These are phyloP conservation scores for Myiagra hebetior DNA, from an alignment of 2,113 vertebrate genomes.

Conservation along the genomic window DNA sequence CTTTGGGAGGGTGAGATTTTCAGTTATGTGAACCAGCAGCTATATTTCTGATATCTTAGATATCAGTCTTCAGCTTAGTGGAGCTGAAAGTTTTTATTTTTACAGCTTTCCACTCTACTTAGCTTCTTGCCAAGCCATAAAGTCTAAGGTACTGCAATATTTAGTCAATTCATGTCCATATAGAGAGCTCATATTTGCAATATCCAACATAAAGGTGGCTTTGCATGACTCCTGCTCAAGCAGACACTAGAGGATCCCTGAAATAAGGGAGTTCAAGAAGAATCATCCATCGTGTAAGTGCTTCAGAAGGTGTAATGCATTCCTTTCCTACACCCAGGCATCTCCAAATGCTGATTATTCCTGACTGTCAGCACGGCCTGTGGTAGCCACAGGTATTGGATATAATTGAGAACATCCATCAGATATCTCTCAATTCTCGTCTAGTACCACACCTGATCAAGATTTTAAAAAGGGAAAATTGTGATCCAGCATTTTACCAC, in stretches of 20 bases:
- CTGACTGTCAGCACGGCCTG: background rate
- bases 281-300: background rate
- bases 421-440: background rate
- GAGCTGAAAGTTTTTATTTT: constrained; percentile 42
- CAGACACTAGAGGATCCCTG: background rate
- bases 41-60: background rate
- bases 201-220: background rate
- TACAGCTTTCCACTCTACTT: constrained; percentile 38
- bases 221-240: background rate
- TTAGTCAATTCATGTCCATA: background rate
- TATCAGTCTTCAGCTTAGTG: constrained; percentile 11
- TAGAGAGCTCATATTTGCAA: constrained; percentile 5
- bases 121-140: constrained; percentile 25
- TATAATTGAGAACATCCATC: constrained; percentile 29
- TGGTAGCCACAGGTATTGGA: constrained; percentile 6
- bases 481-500: background rate
- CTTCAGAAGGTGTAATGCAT: background rate
- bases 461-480: background rate
- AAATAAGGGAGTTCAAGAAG: background rate
- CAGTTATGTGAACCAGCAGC: background rate
- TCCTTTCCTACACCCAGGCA: background rate
- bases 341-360: constrained; percentile 7
- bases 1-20: background rate
- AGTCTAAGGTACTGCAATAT: constrained; percentile 4
- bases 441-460: background rate